These are phyloP conservation scores for Oceanodroma leucorhoa DNA, from an alignment of 2,797 vertebrate species.

Conservation along the genomic window DNA sequence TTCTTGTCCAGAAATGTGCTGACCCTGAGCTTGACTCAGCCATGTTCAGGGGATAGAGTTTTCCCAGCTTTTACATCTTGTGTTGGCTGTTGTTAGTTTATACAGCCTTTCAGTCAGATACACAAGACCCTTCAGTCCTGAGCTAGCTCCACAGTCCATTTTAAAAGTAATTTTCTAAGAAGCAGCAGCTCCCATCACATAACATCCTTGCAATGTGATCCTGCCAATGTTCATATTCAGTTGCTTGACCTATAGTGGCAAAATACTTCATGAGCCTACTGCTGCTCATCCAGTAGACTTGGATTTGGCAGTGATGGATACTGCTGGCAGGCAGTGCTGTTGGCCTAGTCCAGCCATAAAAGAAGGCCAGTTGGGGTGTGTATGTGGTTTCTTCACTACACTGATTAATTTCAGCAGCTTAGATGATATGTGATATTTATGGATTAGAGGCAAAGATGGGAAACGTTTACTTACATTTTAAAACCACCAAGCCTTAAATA, in stretches of 20 bases:
- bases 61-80: neutral
- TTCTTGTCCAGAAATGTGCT: neutral
- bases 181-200: neutral
- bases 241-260: neutral
- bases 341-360: neutral
- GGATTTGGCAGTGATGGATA: neutral
- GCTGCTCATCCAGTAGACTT: neutral
- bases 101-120: neutral
- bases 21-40: neutral
- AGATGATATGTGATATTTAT: constrained; percentile 1
- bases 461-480: neutral
- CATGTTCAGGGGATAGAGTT: neutral
- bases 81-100: neutral
- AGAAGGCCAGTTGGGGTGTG: neutral
- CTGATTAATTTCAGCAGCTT: constrained; percentile 31
- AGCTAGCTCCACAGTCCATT: neutral
- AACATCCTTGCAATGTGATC: neutral
- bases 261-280: neutral
- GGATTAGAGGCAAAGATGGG: neutral
- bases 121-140: neutral
- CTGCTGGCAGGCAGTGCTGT: neutral
- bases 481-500: neutral
- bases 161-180: neutral
- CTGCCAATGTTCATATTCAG: neutral
- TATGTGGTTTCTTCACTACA: neutral